Conservation (phyloP, 2,797 vertebrate genomes). For the Denticeps clupeoides region DNA sequence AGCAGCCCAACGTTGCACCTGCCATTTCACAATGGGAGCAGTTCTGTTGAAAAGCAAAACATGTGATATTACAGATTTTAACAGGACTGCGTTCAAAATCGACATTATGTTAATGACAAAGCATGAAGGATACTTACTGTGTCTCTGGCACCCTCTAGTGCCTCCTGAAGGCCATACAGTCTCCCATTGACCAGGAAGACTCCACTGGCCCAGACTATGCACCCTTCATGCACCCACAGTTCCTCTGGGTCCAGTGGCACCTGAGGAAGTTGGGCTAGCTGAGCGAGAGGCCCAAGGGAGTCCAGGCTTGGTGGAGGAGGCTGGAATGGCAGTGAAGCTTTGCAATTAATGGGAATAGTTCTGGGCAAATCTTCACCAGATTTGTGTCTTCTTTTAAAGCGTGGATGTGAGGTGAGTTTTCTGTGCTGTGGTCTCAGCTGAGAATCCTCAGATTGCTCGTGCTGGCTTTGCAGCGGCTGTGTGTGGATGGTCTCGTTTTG, state of each 20-base stretch:
- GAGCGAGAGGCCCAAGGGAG: slow-evolving; percentile 65
- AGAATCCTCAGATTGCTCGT: slow-evolving; percentile 39
- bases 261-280: slow-evolving; percentile 84
- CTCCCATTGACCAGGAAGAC: slow-evolving; percentile 94
- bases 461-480: slow-evolving; percentile 29
- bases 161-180: slow-evolving; percentile 96
- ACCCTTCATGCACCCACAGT: slow-evolving; percentile 97
- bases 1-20: slow-evolving; percentile 94
- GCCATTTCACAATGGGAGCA: slow-evolving; percentile 94
- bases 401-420: slow-evolving; percentile 83
- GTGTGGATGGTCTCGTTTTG: slow-evolving; percentile 33
- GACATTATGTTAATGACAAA: neutral
- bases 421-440: slow-evolving; percentile 62
- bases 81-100: neutral
- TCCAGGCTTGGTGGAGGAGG: slow-evolving; percentile 79
- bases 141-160: slow-evolving; percentile 92
- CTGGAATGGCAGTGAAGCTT: slow-evolving; percentile 76
- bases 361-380: slow-evolving; percentile 83
- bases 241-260: slow-evolving; percentile 98
- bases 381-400: slow-evolving; percentile 92
- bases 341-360: slow-evolving; percentile 71
- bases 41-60: slow-evolving; percentile 55
- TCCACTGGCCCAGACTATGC: slow-evolving; percentile 96
- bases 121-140: slow-evolving; percentile 61
- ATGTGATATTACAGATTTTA: neutral